Percentiles rank a stretch among this genome's conserved stretches.
These are phyloP conservation scores for Lasaia peninsularis DNA, from an alignment of 1,140 invertebrate genomes.

Conservation along the genomic window DNA sequence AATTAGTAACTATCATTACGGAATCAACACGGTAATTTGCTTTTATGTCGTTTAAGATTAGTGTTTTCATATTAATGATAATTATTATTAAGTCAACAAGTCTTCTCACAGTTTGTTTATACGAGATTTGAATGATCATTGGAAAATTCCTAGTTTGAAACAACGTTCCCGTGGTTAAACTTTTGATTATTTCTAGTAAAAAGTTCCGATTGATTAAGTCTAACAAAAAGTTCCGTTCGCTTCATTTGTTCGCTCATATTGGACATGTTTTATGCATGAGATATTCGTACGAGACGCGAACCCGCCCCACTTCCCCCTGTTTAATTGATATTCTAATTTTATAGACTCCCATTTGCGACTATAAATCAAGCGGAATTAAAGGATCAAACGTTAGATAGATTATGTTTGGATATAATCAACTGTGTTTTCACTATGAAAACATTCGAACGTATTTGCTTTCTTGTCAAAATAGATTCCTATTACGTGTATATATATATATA, in stretches of 20 bases:
- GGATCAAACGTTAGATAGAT: neutral
- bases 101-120: too few species aligned
- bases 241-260: constrained; percentile 7
- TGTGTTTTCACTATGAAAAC: neutral
- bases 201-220: neutral
- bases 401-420: neutral
- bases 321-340: constrained; percentile 10
- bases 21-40: too few species aligned
- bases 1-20: too few species aligned
- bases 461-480: too few species aligned
- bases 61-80: too few species aligned
- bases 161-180: too few species aligned
- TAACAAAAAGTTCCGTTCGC: neutral
- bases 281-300: neutral
- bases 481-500: too few species aligned
- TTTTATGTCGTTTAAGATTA: too few species aligned
- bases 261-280: constrained; percentile 9
- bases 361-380: neutral
- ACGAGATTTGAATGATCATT: too few species aligned
- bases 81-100: too few species aligned
- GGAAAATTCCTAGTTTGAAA: too few species aligned
- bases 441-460: neutral
- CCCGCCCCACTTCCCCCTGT: neutral
- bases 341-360: constrained; percentile 2
- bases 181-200: too few species aligned